A percentile compares a stretch with the other conserved stretches of the same genome.
phyloP scores from a whole-genome alignment of 30 jellyfish, hydroid and myxozoan species.

The Hydra vulgaris region DNA sequence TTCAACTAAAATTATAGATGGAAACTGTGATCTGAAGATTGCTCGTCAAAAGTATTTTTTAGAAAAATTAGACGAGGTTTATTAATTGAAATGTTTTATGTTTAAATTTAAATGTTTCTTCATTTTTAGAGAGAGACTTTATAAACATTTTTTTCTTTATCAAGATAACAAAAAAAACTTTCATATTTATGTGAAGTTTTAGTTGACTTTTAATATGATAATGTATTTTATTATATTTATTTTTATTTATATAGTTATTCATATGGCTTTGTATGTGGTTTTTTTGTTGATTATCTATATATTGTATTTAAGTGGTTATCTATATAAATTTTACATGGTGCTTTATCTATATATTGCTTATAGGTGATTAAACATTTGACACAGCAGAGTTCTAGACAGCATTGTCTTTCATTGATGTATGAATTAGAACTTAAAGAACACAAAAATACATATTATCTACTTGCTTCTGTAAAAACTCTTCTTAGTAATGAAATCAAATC shows the following conservation, averaged over 20 bases:
- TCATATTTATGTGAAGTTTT: too few species aligned
- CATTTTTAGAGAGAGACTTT: too few species aligned
- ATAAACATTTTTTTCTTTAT: too few species aligned
- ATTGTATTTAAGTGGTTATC: too few species aligned
- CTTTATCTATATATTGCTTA: too few species aligned
- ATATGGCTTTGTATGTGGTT: too few species aligned
- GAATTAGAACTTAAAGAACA: conserved; percentile 65
- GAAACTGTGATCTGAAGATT: conserved; percentile 78
- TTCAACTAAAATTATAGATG: conserved; percentile 52
- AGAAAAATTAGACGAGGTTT: conserved; percentile 75
- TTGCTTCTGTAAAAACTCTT: conserved; percentile 53
- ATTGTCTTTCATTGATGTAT: conserved; percentile 55
- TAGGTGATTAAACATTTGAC: conserved; percentile 81
- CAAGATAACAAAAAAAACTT: too few species aligned
- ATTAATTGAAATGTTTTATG: neutral
- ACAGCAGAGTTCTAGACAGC: conserved; percentile 69
- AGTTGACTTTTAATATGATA: too few species aligned
- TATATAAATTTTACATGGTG: too few species aligned
- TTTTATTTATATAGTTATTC: too few species aligned
- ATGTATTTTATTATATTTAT: too few species aligned
- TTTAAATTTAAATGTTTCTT: neutral
- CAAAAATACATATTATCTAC: conserved; percentile 58
- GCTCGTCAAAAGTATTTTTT: conserved; percentile 83
- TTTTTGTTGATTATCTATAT: too few species aligned
- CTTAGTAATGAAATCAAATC: conserved; percentile 32